These are phyloP conservation scores for Phainopepla nitens DNA, from an alignment of 2,113 vertebrate species.

Conservation along the genomic window DNA sequence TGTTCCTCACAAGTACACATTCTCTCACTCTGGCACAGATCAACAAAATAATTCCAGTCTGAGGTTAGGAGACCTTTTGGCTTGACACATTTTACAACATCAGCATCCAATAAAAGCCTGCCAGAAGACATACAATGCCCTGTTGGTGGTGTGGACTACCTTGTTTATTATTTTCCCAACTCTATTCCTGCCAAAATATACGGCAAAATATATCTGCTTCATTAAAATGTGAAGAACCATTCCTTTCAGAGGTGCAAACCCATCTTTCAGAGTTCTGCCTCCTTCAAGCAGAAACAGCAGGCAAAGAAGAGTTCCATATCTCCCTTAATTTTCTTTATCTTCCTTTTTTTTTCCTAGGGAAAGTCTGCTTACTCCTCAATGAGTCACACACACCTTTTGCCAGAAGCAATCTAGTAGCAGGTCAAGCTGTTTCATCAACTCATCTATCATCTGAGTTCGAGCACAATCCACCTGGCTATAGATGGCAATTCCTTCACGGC, in stretches of 20 bases:
- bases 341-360: not conserved
- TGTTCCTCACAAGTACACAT: not conserved
- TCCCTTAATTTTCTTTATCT: not conserved
- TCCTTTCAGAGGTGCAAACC: not conserved
- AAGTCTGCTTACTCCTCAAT: not conserved
- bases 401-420: conserved; percentile 66
- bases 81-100: conserved; percentile 3
- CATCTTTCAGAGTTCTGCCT: not conserved
- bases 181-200: not conserved
- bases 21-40: not conserved
- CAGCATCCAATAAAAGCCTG: not conserved
- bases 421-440: conserved; percentile 73
- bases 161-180: not conserved
- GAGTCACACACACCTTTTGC: conserved; percentile 66
- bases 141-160: not conserved
- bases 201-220: not conserved
- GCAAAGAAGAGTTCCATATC: not conserved
- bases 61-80: not conserved
- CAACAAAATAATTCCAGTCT: conserved; percentile 1
- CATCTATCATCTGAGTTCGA: conserved; percentile 74
- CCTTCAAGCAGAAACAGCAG: not conserved
- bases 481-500: conserved; percentile 62
- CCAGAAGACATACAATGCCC: not conserved
- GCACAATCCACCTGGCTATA: conserved; percentile 49
- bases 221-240: not conserved